phyloP scores from a whole-genome alignment of 2,888 invertebrate genomes.

The Leuctra nigra region DNA sequence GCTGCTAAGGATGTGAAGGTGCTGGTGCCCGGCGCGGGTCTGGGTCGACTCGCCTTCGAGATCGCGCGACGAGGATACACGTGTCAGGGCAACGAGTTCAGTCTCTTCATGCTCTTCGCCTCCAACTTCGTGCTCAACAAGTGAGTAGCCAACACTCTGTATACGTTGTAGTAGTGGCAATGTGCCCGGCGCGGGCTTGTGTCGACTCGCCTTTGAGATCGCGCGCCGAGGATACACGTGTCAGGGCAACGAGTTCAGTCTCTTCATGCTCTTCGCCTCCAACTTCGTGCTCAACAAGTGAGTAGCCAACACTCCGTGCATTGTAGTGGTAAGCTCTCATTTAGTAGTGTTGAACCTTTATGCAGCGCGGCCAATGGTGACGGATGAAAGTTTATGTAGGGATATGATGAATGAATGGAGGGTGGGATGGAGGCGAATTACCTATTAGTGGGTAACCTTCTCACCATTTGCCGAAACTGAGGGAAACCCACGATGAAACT shows the following conservation, averaged over 20 bases:
- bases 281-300: slow-evolving; percentile 91
- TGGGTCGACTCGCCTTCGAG: slow-evolving; percentile 91
- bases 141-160: slow-evolving; percentile 46
- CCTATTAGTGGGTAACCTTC: no score
- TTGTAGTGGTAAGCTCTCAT: no score
- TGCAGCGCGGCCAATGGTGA: no score
- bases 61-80: slow-evolving; percentile 81
- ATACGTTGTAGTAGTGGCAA: no score
- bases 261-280: slow-evolving; percentile 95
- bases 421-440: no score
- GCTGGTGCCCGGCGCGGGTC: slow-evolving; percentile 93
- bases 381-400: no score
- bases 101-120: slow-evolving; percentile 93
- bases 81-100: slow-evolving; percentile 98
- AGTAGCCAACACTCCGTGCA: no score
- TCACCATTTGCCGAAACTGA: no score
- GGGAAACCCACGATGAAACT: no score
- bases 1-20: slow-evolving; percentile 54
- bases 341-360: no score
- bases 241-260: slow-evolving; percentile 96
- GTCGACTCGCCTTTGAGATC: slow-evolving; percentile 89
- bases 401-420: no score
- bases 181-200: slow-evolving; percentile 97
- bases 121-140: slow-evolving; percentile 93
- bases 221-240: slow-evolving; percentile 84